Evolutionary conservation across 1,140 invertebrate genomes (phyloP).

Genomic region (Drosophila pachea): DNA sequence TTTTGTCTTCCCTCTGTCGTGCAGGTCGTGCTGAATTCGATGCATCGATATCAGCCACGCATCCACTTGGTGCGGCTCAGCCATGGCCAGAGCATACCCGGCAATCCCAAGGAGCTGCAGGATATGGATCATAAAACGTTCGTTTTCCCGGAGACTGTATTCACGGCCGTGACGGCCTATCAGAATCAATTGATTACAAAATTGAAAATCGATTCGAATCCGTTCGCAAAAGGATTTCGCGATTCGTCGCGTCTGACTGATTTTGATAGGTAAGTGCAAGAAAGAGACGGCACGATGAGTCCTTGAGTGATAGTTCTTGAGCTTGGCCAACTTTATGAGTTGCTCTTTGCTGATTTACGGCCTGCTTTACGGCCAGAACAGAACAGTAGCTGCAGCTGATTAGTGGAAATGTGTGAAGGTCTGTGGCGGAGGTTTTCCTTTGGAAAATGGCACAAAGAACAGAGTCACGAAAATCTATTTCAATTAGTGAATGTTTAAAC

Average conservation of each 20-base stretch:
- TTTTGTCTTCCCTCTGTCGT: slow-evolving; percentile 27
- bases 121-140: slow-evolving; percentile 93
- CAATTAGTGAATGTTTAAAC: slow-evolving; percentile 47
- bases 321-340: slow-evolving; percentile 26
- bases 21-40: slow-evolving; percentile 98
- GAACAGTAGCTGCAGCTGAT: slow-evolving; percentile 66
- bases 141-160: slow-evolving; percentile 97
- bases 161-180: slow-evolving; percentile 99
- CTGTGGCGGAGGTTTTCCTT: slow-evolving; percentile 2
- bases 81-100: slow-evolving; percentile 85
- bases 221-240: slow-evolving; percentile 96
- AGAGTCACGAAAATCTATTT: slow-evolving; percentile 19
- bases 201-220: slow-evolving; percentile 97
- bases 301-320: slow-evolving; percentile 1
- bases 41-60: slow-evolving; percentile 99
- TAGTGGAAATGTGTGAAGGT: slow-evolving; percentile 74
- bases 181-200: slow-evolving; percentile 98
- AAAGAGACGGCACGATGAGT: not conserved
- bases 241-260: slow-evolving; percentile 96
- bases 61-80: slow-evolving; percentile 92
- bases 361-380: slow-evolving; percentile 36
- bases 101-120: slow-evolving; percentile 89
- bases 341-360: slow-evolving; percentile 43
- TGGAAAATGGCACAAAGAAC: not conserved
- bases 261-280: slow-evolving; percentile 84